Evolutionary conservation across 2,888 invertebrate genomes (phyloP), one percentile per base, ranked within the genome.

Genomic region (Prionchulus punctatus): DNA sequence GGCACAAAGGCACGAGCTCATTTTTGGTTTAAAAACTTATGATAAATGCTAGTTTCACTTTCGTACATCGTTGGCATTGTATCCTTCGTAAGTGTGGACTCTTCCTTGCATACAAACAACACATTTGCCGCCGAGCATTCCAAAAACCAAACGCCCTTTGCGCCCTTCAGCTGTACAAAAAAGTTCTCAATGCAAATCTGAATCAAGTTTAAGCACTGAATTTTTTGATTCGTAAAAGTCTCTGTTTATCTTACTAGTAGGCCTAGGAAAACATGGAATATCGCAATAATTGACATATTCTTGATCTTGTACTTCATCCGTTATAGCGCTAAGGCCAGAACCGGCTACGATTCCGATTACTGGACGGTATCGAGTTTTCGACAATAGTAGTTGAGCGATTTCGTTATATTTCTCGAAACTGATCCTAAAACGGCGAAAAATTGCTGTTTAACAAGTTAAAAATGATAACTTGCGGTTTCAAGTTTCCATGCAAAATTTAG

Each of bases 31-130:
- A n/a, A n/a, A n/a, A n/a, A n/a, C n/a, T n/a, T n/a, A n/a, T n/a
- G n/a, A n/a, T n/a, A n/a, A n/a, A n/a, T n/a, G n/a, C n/a, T n/a
- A n/a, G n/a, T n/a, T n/a, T n/a, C n/a, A n/a, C n/a, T n/a, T n/a
- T n/a, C n/a, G n/a, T 70, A 83, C 83, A 79, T 87, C 87, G 81
- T 86, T 86, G 42, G 89, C 76, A 0, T 89, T 85, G 72, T 94
- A 91, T 45, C 96, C 96, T 74, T 98, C 96, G 72, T 94, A 98
- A 66, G 86, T 85, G 72, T 98, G 96, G 74, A 94, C 90, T 55
- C 96, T 78, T 21, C 96, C 98, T 74, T 96, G 89, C 89, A 98
- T 92, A 66, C 90, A 88, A 66, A 96, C 84, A 0, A 91, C 85
- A 0, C 83, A 80, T 2, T 86, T 80, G 7, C 82, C 84, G 15